phyloP scores from a whole-genome alignment of 2,797 vertebrate species.

The Aplochiton taeniatus region DNA sequence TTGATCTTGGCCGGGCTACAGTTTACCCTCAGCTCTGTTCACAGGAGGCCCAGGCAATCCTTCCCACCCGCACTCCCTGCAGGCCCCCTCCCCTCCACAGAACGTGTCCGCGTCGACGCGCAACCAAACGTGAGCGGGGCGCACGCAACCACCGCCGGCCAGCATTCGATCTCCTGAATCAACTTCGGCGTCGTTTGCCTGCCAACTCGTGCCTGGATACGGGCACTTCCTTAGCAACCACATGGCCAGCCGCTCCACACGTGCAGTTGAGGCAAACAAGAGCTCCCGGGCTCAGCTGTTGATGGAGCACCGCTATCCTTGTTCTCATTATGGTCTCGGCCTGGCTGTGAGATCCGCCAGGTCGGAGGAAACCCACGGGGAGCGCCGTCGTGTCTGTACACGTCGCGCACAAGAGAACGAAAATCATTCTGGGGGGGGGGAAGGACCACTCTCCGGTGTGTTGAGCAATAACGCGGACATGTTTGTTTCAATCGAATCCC shows the following conservation, averaged over 20 bases:
- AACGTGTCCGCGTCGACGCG: slow-evolving; percentile 14
- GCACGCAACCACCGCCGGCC: slow-evolving; percentile 57
- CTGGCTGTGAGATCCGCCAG: slow-evolving; percentile 57
- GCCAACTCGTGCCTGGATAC: slow-evolving; percentile 73
- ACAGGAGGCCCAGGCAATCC: slow-evolving; percentile 25
- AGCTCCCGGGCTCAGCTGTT: slow-evolving; percentile 74
- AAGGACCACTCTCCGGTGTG: slow-evolving; percentile 58
- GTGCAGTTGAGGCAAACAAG: slow-evolving; percentile 67
- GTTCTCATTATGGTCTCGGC: slow-evolving; percentile 72
- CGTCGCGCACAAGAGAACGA: slow-evolving; percentile 49
- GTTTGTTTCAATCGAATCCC: slow-evolving; percentile 43
- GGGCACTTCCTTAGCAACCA: slow-evolving; percentile 74
- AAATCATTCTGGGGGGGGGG: slow-evolving; percentile 19
- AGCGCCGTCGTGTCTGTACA: slow-evolving; percentile 40
- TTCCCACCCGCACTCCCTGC: too few species aligned
- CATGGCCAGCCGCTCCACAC: slow-evolving; percentile 64
- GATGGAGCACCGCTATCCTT: slow-evolving; percentile 66
- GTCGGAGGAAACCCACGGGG: slow-evolving; percentile 58
- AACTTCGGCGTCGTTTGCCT: slow-evolving; percentile 66
- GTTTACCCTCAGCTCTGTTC: slow-evolving; percentile 27
- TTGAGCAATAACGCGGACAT: slow-evolving; percentile 37
- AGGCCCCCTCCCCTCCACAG: slow-evolving; percentile 24
- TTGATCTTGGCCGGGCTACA: slow-evolving; percentile 44
- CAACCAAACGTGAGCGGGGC: slow-evolving; percentile 49
- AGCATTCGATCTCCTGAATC: slow-evolving; percentile 64